These are phyloP conservation scores for Copidosoma aretas DNA, from an alignment of 2,888 invertebrate genomes.

Conservation along the genomic window DNA sequence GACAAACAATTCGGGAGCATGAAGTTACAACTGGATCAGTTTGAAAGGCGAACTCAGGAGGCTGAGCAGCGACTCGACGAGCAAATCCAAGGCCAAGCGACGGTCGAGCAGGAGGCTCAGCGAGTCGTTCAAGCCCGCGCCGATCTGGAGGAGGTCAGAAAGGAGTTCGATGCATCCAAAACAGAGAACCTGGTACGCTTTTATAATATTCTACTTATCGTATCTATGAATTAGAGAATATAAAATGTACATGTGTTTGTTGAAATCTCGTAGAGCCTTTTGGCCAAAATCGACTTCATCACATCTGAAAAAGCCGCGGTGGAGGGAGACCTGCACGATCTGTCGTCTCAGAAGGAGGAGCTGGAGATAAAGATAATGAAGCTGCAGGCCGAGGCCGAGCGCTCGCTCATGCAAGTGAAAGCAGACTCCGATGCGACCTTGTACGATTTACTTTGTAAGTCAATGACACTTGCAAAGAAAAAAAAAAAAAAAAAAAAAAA, in stretches of 20 bases:
- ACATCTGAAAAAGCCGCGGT: conserved; percentile 70
- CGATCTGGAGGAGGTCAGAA: conserved; percentile 57
- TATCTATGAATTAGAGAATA: neutral
- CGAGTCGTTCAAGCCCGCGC: conserved; percentile 57
- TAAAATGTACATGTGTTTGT: neutral
- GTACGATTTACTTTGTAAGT: conserved; percentile 57
- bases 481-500: conserved; percentile 14
- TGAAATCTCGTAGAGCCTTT: conserved; percentile 66
- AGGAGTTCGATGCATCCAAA: conserved; percentile 57
- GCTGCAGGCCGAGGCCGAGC: conserved; percentile 63
- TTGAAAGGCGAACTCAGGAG: conserved; percentile 54
- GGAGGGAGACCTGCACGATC: conserved; percentile 72
- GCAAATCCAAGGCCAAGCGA: conserved; percentile 56
- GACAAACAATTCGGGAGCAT: conserved; percentile 74
- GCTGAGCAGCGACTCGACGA: conserved; percentile 58
- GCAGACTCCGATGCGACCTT: conserved; percentile 52
- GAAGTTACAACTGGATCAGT: conserved; percentile 56
- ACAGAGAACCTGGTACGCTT: conserved; percentile 57
- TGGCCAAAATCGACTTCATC: conserved; percentile 70
- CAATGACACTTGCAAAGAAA: conserved; percentile 11
- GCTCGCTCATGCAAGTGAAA: conserved; percentile 51
- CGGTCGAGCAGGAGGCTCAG: conserved; percentile 58
- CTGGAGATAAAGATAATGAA: conserved; percentile 69
- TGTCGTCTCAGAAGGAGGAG: conserved; percentile 73
- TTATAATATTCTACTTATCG: conserved; percentile 1